Conservation (phyloP, 1,140 invertebrate species). For the Microvelia longipes region DNA sequence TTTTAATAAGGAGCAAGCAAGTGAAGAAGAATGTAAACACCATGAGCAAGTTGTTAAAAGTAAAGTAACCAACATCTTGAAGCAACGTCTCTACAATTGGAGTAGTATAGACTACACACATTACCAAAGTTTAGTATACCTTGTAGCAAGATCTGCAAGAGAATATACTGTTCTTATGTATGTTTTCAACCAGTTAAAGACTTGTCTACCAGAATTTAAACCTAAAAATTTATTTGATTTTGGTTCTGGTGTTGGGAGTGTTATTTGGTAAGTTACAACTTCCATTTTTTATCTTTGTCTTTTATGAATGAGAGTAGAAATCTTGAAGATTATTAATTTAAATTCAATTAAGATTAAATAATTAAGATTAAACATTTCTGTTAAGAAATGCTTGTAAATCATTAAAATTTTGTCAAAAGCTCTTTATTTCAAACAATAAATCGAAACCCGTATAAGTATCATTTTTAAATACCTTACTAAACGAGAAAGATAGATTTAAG, state of each 20-base stretch:
- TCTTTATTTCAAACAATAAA: too few species aligned
- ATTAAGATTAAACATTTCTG: too few species aligned
- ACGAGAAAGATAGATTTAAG: too few species aligned
- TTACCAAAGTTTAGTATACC: constrained; percentile 36
- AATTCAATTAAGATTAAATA: too few species aligned
- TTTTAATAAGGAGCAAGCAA: constrained; percentile 25
- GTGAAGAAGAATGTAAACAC: constrained; percentile 27
- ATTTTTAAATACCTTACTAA: too few species aligned
- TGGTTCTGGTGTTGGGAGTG: constrained; percentile 74
- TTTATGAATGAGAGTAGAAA: too few species aligned
- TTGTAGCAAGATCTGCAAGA: constrained; percentile 43
- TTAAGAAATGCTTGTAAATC: too few species aligned
- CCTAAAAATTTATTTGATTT: constrained; percentile 73
- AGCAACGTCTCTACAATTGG: constrained; percentile 49
- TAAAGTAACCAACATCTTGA: constrained; percentile 33
- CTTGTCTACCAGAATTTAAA: constrained; percentile 44
- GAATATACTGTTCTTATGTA: constrained; percentile 57
- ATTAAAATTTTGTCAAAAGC: too few species aligned
- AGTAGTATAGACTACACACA: constrained; percentile 45
- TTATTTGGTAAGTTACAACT: constrained; percentile 46
- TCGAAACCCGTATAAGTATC: too few species aligned
- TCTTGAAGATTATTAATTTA: too few species aligned
- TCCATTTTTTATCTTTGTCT: background rate
- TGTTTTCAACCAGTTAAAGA: constrained; percentile 58
- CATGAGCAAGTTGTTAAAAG: constrained; percentile 18